phyloP scores from a whole-genome alignment of 1,140 invertebrate species.

The Eriosoma lanigerum region DNA sequence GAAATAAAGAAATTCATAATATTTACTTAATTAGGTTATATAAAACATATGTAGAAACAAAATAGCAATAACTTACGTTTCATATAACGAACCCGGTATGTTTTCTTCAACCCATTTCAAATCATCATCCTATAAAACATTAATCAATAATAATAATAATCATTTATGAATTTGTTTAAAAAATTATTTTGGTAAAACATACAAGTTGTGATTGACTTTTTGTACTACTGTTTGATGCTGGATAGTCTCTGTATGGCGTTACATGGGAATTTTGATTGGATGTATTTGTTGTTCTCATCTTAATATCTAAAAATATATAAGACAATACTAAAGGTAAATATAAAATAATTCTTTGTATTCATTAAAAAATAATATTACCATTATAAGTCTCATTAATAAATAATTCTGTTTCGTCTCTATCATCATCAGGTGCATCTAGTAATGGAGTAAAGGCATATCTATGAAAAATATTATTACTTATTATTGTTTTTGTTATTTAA shows the following conservation, averaged over 20 bases:
- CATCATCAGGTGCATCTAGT: constrained; percentile 81
- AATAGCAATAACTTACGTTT: constrained; percentile 63
- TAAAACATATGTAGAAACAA: constrained; percentile 14
- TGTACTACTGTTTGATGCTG: constrained; percentile 35
- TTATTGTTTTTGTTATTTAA: not conserved
- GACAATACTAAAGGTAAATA: not conserved
- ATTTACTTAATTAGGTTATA: not conserved
- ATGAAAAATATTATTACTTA: constrained; percentile 15
- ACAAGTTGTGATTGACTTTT: constrained; percentile 47
- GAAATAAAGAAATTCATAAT: constrained; percentile 55
- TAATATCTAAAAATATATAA: constrained; percentile 17
- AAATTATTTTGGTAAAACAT: constrained; percentile 9
- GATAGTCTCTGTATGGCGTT: constrained; percentile 28
- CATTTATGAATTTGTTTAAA: no score
- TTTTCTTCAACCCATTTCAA: constrained; percentile 91
- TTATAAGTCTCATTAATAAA: constrained; percentile 82
- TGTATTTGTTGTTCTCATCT: constrained; percentile 38
- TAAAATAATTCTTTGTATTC: not conserved
- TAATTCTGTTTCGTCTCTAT: constrained; percentile 78
- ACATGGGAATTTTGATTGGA: constrained; percentile 29
- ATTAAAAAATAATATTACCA: constrained; percentile 55
- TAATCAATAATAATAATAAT: constrained; percentile 41
- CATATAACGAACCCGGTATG: constrained; percentile 74
- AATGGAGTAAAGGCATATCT: constrained; percentile 90
- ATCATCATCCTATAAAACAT: constrained; percentile 71